Evolutionary conservation across 2,797 vertebrate species (phyloP).

Genomic region (Pangasius macronema): DNA sequence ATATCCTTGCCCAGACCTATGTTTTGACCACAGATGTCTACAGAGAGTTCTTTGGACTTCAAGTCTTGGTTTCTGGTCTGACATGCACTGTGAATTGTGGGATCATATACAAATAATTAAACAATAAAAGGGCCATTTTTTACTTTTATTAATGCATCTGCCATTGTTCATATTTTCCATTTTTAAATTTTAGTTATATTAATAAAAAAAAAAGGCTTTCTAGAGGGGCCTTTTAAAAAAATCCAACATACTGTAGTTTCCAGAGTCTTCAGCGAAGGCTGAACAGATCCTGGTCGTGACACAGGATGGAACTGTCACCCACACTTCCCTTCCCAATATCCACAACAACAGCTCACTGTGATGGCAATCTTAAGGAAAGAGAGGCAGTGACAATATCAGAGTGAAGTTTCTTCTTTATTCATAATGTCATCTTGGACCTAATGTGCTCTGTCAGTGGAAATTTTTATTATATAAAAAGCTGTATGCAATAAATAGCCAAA

Average conservation of each 20-base stretch:
- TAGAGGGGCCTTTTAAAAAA: not conserved
- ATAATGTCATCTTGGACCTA: not conserved
- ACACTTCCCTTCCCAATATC: not conserved
- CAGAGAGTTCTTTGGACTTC: not conserved
- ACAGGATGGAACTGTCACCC: not conserved
- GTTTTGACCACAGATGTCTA: not conserved
- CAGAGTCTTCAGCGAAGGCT: not conserved
- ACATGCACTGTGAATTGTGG: not conserved
- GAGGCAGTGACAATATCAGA: not conserved
- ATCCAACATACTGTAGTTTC: not conserved
- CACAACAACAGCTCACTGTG: not conserved
- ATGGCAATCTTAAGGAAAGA: not conserved
- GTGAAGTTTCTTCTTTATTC: not conserved
- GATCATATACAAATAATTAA: no score
- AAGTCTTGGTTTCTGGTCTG: not conserved
- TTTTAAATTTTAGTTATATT: not conserved
- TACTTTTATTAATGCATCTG: not conserved
- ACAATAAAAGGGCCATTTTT: not conserved
- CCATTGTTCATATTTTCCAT: not conserved
- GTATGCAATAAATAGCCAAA: no score
- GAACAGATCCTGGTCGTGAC: not conserved
- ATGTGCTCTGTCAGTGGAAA: not conserved
- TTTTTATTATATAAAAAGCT: not conserved
- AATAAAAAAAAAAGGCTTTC: not conserved
- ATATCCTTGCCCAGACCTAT: not conserved